phyloP scores from a whole-genome alignment of 2,888 invertebrate genomes.

The Nephrotoma flavescens region DNA sequence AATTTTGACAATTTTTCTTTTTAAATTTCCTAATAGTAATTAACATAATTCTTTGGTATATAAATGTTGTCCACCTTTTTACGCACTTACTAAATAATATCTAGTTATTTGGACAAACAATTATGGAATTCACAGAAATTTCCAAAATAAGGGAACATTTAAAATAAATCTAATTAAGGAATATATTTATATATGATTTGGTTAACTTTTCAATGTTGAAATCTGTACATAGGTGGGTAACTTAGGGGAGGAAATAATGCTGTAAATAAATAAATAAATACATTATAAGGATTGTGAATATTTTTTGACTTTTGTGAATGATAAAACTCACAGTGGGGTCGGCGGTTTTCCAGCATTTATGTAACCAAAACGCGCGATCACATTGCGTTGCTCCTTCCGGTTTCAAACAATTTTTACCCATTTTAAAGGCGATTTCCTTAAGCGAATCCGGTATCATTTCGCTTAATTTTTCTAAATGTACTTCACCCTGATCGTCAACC shows the following conservation, averaged over 20 bases:
- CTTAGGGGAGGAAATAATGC: background rate
- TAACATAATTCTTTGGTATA: no score
- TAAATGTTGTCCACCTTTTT: no score
- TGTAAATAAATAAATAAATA: background rate
- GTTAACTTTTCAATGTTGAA: no score
- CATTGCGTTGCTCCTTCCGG: slow-evolving; percentile 20
- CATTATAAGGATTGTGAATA: background rate
- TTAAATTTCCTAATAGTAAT: no score
- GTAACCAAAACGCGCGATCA: slow-evolving; percentile 22
- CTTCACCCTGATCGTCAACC: slow-evolving; percentile 20
- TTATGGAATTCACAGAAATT: no score
- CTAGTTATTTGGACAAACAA: no score
- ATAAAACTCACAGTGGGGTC: slow-evolving; percentile 17
- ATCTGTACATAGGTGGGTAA: no score
- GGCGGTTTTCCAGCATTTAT: slow-evolving; percentile 21
- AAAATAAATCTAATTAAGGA: no score
- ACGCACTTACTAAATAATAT: no score
- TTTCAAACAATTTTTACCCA: slow-evolving; percentile 20
- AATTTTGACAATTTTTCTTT: no score
- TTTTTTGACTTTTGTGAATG: background rate
- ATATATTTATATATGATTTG: no score
- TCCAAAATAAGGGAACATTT: no score
- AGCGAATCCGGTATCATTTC: slow-evolving; percentile 17
- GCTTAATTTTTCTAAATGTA: slow-evolving; percentile 20
- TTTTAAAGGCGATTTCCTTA: slow-evolving; percentile 17